A percentile compares a stretch with the other conserved stretches of the same genome.
Evolutionary conservation across 2,797 vertebrate species (phyloP).

Genomic region (Acanthiza pusilla): DNA sequence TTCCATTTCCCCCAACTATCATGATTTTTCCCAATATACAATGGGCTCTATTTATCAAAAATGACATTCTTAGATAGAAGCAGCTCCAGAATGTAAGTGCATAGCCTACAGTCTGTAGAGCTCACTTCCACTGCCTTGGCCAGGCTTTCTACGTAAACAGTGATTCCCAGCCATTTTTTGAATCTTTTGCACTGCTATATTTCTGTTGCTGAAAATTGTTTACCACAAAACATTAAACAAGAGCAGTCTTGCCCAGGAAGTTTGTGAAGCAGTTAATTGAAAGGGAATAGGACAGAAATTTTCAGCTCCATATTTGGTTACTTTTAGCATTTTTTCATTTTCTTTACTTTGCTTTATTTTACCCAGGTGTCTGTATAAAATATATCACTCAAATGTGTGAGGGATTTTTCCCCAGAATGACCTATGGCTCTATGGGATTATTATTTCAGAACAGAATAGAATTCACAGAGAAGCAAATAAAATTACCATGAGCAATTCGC

Average conservation of each 20-base stretch:
- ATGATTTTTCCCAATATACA: conserved; percentile 15
- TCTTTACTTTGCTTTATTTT: background rate
- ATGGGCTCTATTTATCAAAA: conserved; percentile 53
- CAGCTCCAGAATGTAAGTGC: background rate
- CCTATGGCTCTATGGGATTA: background rate
- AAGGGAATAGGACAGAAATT: background rate
- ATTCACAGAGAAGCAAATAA: background rate
- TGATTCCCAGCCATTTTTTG: background rate
- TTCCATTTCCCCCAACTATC: conserved; percentile 42
- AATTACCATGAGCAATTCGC: background rate
- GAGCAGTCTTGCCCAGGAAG: background rate
- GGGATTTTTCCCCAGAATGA: background rate
- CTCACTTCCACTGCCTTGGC: background rate
- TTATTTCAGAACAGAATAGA: background rate
- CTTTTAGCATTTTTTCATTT: background rate
- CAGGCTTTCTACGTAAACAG: background rate
- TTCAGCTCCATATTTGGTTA: background rate
- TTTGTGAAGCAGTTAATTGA: background rate
- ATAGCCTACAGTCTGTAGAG: background rate
- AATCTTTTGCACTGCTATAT: background rate
- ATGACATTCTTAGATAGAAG: conserved; percentile 6
- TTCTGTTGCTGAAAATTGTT: background rate
- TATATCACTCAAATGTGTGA: background rate
- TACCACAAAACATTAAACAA: background rate
- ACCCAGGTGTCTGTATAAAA: background rate